These are phyloP conservation scores for Seriola rivoliana DNA, from an alignment of 2,113 vertebrate species.

Conservation along the genomic window DNA sequence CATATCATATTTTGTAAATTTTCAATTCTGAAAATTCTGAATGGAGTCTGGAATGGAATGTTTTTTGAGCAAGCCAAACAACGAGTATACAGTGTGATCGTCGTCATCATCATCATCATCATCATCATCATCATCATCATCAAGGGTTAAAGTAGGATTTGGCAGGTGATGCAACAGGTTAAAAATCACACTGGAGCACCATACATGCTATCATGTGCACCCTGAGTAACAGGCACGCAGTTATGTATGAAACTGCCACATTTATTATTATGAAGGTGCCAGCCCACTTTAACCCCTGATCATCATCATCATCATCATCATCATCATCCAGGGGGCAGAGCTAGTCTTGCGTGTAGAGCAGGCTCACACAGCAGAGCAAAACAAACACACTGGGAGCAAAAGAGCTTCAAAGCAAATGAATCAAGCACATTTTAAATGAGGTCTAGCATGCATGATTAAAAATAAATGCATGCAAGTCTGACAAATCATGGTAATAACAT, in stretches of 20 bases:
- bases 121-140: conserved; percentile 27
- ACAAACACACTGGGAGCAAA: conserved; percentile 32
- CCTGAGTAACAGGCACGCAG: no score
- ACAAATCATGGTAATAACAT: conserved; percentile 2
- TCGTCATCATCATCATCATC: conserved; percentile 12
- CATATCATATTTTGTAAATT: not conserved
- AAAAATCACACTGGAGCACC: no score
- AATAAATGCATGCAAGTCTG: conserved; percentile 44
- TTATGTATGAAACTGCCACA: no score
- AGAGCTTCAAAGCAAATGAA: conserved; percentile 11
- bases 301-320: not conserved
- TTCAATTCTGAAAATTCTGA: conserved; percentile 12
- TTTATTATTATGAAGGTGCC: no score
- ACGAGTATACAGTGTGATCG: not conserved
- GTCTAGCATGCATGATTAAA: conserved; percentile 39
- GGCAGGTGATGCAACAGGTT: no score
- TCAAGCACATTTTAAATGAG: not conserved
- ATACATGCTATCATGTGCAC: no score
- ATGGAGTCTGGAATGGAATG: conserved; percentile 5
- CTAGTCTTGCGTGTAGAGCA: conserved; percentile 32
- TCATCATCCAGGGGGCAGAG: conserved; percentile 13
- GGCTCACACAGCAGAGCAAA: conserved; percentile 39
- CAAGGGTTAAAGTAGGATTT: no score
- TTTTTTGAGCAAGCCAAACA: conserved; percentile 5
- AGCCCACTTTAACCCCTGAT: not conserved